Percentiles rank a stretch among this genome's conserved stretches.
Evolutionary conservation across 1,140 invertebrate species (phyloP).

Genomic region (Platorchestia sp.): DNA sequence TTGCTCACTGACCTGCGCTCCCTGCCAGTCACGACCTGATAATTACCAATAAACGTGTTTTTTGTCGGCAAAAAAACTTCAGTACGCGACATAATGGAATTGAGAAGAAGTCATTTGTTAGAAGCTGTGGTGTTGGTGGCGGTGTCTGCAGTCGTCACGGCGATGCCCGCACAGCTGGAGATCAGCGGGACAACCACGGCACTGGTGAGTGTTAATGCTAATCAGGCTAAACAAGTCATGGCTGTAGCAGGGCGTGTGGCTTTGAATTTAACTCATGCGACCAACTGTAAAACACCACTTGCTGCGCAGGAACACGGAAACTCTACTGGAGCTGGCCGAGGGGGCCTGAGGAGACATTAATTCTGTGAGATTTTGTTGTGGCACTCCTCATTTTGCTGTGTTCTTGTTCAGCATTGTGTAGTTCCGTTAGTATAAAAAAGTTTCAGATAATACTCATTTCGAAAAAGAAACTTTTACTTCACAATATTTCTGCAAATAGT

Average conservation of each 20-base stretch:
- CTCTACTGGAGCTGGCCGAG: no score
- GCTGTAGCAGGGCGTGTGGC: not conserved
- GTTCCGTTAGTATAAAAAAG: no score
- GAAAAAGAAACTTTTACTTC: no score
- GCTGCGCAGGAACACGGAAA: not conserved
- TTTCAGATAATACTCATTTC: no score
- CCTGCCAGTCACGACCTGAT: not conserved
- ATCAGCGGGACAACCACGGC: conserved; percentile 26
- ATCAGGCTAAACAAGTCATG: not conserved
- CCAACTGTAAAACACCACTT: not conserved
- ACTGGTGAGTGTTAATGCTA: not conserved
- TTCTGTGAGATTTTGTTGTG: no score
- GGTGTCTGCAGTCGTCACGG: not conserved
- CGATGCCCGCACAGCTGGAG: not conserved
- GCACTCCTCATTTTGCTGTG: no score
- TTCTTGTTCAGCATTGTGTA: no score
- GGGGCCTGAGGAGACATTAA: no score
- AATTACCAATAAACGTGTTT: not conserved
- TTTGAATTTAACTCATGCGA: not conserved
- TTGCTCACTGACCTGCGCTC: not conserved
- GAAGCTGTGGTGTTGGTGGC: not conserved
- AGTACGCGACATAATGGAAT: not conserved
- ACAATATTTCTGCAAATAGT: no score
- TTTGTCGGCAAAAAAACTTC: not conserved
- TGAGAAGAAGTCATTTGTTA: not conserved